A percentile compares a stretch with the other conserved stretches of the same genome.
phyloP scores from a whole-genome alignment of 1,140 invertebrate genomes.

The Anastatus disparis region DNA sequence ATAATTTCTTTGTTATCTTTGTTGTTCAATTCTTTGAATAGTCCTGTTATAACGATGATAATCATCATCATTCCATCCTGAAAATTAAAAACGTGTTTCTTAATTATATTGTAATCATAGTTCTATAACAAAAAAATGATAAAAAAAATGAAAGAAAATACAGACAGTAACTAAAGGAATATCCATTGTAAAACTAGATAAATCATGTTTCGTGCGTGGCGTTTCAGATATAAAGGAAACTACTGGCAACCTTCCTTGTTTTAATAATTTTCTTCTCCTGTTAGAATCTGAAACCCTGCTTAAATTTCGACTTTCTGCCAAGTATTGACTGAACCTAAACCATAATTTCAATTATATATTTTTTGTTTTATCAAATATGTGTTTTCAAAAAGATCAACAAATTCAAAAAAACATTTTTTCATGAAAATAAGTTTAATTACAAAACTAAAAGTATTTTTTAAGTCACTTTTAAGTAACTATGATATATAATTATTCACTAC shows the following conservation, averaged over 20 bases:
- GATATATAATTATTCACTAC: too few relatives aligned
- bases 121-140: too few relatives aligned
- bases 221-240: constrained; percentile 81
- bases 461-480: too few relatives aligned
- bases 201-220: constrained; percentile 84
- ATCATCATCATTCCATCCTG: constrained; percentile 69
- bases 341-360: constrained; percentile 48
- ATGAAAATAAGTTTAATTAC: too few relatives aligned
- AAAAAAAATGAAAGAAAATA: constrained; percentile 34
- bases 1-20: constrained; percentile 68
- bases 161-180: constrained; percentile 79
- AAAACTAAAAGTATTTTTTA: too few relatives aligned
- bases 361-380: too few relatives aligned
- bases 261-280: constrained; percentile 73
- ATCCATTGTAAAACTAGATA: constrained; percentile 86
- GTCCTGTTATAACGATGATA: constrained; percentile 79
- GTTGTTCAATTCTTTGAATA: constrained; percentile 79
- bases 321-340: constrained; percentile 74
- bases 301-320: constrained; percentile 81
- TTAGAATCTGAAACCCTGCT: constrained; percentile 71
- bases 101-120: background rate
- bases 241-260: constrained; percentile 78
- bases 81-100: constrained; percentile 16
- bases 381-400: too few relatives aligned
- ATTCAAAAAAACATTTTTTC: too few relatives aligned